A percentile compares a stretch with the other conserved stretches of the same genome.
These are phyloP conservation scores for Myodes glareolus DNA, from an alignment of 2,113 vertebrate species.

Conservation along the genomic window DNA sequence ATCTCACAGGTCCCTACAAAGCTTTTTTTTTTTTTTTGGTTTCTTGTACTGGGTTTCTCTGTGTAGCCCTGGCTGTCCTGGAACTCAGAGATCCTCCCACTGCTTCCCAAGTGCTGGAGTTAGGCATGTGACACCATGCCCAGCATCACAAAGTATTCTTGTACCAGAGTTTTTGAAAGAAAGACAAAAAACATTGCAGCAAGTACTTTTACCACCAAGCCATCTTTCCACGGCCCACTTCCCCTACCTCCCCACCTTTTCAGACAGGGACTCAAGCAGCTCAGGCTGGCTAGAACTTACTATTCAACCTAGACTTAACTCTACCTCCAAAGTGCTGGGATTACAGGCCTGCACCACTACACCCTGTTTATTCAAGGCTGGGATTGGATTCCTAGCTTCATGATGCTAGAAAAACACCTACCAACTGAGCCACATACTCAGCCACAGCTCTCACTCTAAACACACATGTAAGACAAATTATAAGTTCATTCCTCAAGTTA, in stretches of 20 bases:
- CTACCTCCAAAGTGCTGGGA: not conserved
- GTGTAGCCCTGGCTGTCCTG: not conserved
- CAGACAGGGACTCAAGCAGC: not conserved
- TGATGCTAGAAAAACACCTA: too few relatives aligned
- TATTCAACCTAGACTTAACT: not conserved
- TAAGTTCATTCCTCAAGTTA: constrained; percentile 15
- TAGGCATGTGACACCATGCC: too few relatives aligned
- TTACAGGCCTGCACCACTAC: not conserved
- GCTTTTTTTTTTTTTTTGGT: too few relatives aligned
- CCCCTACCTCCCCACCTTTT: not conserved
- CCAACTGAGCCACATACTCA: not conserved
- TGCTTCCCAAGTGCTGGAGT: too few relatives aligned
- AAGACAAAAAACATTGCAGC: not conserved
- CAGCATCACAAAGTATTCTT: not conserved
- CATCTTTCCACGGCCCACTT: not conserved
- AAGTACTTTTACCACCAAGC: not conserved
- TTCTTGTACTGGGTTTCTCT: too few relatives aligned
- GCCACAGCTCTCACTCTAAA: not conserved
- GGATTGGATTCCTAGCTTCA: not conserved
- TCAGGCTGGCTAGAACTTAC: not conserved
- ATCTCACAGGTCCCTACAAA: not conserved
- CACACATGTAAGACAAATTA: constrained; percentile 38
- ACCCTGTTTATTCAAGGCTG: not conserved
- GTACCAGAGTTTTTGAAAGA: not conserved
- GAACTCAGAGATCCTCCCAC: not conserved